phyloP scores from a whole-genome alignment of 2,113 vertebrate species.

The Rhynchomys soricoides region DNA sequence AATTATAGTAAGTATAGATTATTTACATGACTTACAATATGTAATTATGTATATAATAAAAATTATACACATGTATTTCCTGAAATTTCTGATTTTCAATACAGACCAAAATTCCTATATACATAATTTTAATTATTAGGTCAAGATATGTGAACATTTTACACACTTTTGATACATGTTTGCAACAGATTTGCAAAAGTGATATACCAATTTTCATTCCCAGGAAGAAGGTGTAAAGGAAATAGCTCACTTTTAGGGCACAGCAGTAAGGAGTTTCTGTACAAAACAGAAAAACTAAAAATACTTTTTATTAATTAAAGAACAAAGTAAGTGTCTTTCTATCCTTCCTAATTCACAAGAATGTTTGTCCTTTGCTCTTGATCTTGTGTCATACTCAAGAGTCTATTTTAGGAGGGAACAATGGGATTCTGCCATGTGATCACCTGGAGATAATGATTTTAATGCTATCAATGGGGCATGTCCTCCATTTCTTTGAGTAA shows the following conservation, averaged over 20 bases:
- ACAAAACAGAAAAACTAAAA: neutral
- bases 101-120: neutral
- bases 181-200: constrained; percentile 8
- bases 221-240: neutral
- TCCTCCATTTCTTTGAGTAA: neutral
- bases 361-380: neutral
- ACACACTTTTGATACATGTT: constrained; percentile 1
- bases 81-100: neutral
- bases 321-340: neutral
- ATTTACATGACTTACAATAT: neutral
- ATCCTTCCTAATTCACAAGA: neutral
- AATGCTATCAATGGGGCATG: neutral
- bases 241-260: constrained; percentile 12
- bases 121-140: neutral
- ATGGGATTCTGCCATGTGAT: neutral
- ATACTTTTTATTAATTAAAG: neutral
- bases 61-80: neutral
- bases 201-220: neutral
- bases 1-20: neutral
- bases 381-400: neutral
- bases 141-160: neutral
- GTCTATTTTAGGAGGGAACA: constrained; percentile 21
- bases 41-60: neutral
- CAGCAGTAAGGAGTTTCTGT: neutral
- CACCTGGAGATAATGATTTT: neutral